Base-by-base conservation (phyloP, 2,888 invertebrate species). In the Lampropteryx suffumata region DNA sequence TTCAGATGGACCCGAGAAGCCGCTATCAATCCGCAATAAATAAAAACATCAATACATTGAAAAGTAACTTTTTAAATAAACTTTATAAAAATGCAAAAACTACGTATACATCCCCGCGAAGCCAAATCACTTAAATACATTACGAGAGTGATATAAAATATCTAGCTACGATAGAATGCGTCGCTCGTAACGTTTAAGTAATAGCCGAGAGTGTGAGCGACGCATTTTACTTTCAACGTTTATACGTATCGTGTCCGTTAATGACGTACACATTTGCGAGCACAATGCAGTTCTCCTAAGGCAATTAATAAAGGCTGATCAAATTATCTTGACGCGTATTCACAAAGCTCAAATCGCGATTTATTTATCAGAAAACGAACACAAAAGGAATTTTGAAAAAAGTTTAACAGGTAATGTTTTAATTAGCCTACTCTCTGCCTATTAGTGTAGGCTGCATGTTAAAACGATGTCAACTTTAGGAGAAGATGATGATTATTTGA, bases 31-130 rank as follows among this genome's bases (percentile, higher is more conserved):
- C 32, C 47, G 52, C 50, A 53, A 53, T 57, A 59, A 59, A 61
- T 55, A 11, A 59, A 58, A 39, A 44, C 55, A 60, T 54, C 32
- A 48, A 54, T 24, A 61, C 49, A 26, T 56, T 48, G 33, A 13
- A 49, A 53, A 50, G 35, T 27, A 41, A 43, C 32, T 42, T 41
- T 50, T 26, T 10, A 58, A 62, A 56, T 34, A 56, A 59, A 54
- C 30, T 54, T 57, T 62, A 62, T 59, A 62, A 62, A 62, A 62
- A 62, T 62, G 65, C 60, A 53, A 60, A 60, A 61, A 61, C 57
- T 58, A 50, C 57, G 13, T 29, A 51, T 41, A 52, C 59, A 55
- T 62, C 59, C 64, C 60, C 63, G 67, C 61, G 59, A 67, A 64
- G 67, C 49, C 72, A 60, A 60, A 8, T 7, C n/a, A 3, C 12